These are phyloP conservation scores for Macroglossus sobrinus DNA, from an alignment of 2,113 vertebrate species.

Conservation along the genomic window DNA sequence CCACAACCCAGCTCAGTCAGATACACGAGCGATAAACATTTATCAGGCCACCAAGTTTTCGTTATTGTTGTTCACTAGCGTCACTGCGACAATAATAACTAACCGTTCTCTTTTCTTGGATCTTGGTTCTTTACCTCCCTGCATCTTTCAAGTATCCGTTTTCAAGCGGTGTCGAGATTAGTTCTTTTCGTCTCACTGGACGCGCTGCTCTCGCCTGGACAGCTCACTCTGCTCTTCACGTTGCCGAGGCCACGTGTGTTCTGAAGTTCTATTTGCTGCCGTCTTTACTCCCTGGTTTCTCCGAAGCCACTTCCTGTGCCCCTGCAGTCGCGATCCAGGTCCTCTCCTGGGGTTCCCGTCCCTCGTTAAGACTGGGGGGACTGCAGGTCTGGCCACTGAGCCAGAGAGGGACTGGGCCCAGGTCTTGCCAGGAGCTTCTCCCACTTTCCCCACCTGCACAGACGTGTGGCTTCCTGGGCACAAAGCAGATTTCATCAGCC, in stretches of 20 bases:
- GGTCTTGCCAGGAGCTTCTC: too few species aligned
- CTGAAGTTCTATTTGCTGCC: neutral
- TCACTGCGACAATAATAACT: too few species aligned
- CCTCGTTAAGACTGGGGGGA: neutral
- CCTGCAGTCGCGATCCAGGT: too few species aligned
- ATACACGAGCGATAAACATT: fast-evolving
- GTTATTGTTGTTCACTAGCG: neutral
- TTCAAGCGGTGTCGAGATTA: neutral
- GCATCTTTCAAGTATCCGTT: neutral
- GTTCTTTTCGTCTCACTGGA: neutral
- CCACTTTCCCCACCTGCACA: neutral
- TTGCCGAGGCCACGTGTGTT: neutral
- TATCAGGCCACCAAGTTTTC: neutral
- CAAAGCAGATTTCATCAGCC: too few species aligned
- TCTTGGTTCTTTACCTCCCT: neutral
- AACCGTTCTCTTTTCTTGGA: neutral
- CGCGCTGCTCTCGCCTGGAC: neutral
- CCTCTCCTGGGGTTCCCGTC: neutral
- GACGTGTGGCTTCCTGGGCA: too few species aligned
- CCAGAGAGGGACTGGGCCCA: neutral
- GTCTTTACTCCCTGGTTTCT: neutral
- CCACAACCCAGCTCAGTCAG: neutral
- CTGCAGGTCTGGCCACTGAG: neutral
- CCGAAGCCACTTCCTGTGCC: neutral
- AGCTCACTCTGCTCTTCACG: neutral